Conservation (phyloP, 2,113 vertebrate species). For the Psittacara wagleri region DNA sequence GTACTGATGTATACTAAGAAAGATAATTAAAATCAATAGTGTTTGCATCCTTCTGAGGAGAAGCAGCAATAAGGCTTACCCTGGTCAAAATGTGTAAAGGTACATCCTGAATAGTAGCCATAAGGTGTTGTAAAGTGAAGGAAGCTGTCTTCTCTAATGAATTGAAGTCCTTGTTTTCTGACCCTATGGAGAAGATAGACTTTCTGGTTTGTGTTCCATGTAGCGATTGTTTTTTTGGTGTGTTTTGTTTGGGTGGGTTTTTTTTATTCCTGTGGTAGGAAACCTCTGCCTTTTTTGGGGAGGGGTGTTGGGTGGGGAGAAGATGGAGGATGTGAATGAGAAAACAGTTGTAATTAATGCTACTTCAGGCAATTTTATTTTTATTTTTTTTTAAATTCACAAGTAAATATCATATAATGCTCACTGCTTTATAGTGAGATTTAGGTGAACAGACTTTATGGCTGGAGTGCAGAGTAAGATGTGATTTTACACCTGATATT, state of each 20-base stretch:
- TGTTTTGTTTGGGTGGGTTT: not conserved
- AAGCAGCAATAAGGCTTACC: not conserved
- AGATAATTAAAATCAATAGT: not conserved
- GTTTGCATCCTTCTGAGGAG: not conserved
- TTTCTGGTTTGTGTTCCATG: rapidly evolving
- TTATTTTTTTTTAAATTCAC: not conserved
- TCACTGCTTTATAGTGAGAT: constrained; percentile 14
- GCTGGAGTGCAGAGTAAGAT: not conserved
- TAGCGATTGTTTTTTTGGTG: too few relatives aligned
- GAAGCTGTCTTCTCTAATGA: not conserved
- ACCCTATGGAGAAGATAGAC: not conserved
- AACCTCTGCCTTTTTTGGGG: not conserved
- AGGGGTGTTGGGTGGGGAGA: not conserved
- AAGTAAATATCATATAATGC: not conserved
- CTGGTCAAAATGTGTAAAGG: constrained; percentile 21
- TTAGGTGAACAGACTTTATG: not conserved
- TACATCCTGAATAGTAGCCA: not conserved
- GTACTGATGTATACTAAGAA: not conserved
- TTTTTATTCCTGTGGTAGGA: not conserved
- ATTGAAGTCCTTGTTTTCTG: not conserved
- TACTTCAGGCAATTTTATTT: not conserved
- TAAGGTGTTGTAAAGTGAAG: not conserved
- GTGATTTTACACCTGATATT: constrained; percentile 50
- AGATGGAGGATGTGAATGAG: not conserved
- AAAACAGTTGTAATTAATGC: not conserved